Base-by-base conservation (phyloP, 2,888 invertebrate species). In the Eledona agricola region DNA sequence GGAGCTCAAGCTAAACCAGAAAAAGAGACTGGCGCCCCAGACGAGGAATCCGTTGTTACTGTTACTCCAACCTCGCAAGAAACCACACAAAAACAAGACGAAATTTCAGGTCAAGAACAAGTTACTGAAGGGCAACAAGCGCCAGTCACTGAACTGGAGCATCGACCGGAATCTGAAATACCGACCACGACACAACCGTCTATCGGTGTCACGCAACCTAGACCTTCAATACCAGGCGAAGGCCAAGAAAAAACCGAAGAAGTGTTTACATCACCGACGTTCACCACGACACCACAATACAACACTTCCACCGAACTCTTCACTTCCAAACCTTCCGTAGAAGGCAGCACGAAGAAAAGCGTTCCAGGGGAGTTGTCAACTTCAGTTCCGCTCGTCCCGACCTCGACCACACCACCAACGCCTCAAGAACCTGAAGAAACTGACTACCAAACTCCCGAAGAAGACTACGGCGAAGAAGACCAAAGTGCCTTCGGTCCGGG, bases 401-500 rank as follows among this genome's bases (percentile, higher is more conserved):
- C 23, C 43, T 49, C 51, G 19, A 58, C 51, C n/a, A 51, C 45
- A n/a, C 46, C 47, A 15, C 55, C 55, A 6, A 42, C 57, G 26
- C 49, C 49, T 17, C 66, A 64, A 9, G 64, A 66, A 7, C 62
- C 66, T 1, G 71, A 68, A 10, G 64, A 69, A 51, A 75, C 67
- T 65, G 74, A 74, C 37, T 74, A 75, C 50, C 71, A 66, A 25
- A 38, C 63, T 7, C 72, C 67, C 2, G 80, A 81, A 50, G 81
- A 87, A 55, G 88, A 90, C 63, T 88, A 90, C 67, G 86, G 84
- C 57, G 87, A 88, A 63, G 90, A 90, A 67, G 89, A 90, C 66
- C 86, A 86, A 67, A 83, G 85, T 46, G 79, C 84, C 3, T 90
- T 91, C 65, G 92, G 93, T 17, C 93, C 93, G 7, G 93, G 93